phyloP scores from a whole-genome alignment of 2,888 invertebrate genomes.

The Drosophila helvetica region DNA sequence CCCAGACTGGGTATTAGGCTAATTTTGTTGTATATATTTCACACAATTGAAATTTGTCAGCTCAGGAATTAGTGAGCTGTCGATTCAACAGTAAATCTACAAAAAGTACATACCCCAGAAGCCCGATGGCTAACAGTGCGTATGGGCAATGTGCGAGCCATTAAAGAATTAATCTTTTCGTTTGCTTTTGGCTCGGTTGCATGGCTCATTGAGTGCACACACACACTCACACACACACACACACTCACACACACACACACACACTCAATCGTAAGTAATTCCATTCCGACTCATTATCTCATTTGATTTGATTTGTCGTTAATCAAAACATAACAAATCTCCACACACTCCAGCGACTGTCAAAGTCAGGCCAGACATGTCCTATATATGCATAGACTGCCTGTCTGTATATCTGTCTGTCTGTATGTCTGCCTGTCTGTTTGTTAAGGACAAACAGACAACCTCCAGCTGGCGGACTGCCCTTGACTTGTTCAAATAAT shows the following conservation, averaged over 20 bases:
- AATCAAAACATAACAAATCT: slow-evolving; percentile 41
- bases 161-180: slow-evolving; percentile 26
- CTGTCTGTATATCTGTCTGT: not conserved
- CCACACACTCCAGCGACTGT: slow-evolving; percentile 14
- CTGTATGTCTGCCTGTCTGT: not conserved
- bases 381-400: not conserved
- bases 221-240: not conserved
- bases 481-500: slow-evolving; percentile 1
- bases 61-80: not conserved
- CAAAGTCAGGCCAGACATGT: slow-evolving; percentile 7
- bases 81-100: not conserved
- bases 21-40: slow-evolving; percentile 11
- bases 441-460: slow-evolving; percentile 20
- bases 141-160: slow-evolving; percentile 15
- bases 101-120: not conserved
- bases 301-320: slow-evolving; percentile 40
- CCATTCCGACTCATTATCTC: slow-evolving; percentile 40
- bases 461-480: slow-evolving; percentile 13
- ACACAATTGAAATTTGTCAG: slow-evolving; percentile 22
- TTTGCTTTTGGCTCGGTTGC: slow-evolving; percentile 3
- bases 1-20: slow-evolving; percentile 25
- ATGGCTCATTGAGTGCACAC: slow-evolving; percentile 34
- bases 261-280: slow-evolving; percentile 16
- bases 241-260: not conserved
- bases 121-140: not conserved